phyloP scores from a whole-genome alignment of 2,797 vertebrate species.

The Rhadinocentrus ornatus region DNA sequence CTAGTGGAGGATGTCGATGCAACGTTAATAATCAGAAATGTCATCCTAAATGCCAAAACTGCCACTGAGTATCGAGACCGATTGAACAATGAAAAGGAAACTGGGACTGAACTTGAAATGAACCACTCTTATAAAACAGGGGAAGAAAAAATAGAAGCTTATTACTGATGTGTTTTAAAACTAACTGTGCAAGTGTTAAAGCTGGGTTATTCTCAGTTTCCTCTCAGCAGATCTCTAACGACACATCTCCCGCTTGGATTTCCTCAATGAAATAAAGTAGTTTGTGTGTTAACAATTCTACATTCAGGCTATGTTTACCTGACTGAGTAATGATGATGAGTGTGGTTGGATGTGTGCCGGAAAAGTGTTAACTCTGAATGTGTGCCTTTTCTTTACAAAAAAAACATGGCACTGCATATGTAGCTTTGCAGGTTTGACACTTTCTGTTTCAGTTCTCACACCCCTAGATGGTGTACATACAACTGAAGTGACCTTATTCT shows the following conservation, averaged over 20 bases:
- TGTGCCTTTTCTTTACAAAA: conserved; percentile 36
- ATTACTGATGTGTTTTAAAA: conserved; percentile 14
- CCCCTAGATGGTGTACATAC: conserved; percentile 34
- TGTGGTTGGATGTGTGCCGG: conserved; percentile 10
- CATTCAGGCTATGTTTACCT: not conserved
- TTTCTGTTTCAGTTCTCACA: conserved; percentile 21
- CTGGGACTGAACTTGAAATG: conserved; percentile 23
- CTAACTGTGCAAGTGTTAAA: conserved; percentile 23
- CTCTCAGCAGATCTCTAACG: conserved; percentile 31
- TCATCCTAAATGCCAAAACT: conserved; percentile 90
- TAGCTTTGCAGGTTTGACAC: conserved; percentile 38
- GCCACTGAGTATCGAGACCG: conserved; percentile 81
- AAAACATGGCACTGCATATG: conserved; percentile 42
- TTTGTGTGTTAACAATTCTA: not conserved
- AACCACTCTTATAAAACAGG: conserved; percentile 1
- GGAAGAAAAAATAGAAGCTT: not conserved
- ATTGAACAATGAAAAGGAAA: not conserved
- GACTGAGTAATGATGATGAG: not conserved
- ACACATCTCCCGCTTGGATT: conserved; percentile 10
- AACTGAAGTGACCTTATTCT: conserved; percentile 69
- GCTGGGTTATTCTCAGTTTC: conserved; percentile 3
- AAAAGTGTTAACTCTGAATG: conserved; percentile 13
- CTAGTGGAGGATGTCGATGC: conserved; percentile 88
- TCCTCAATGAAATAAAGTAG: not conserved
- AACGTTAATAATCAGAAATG: conserved; percentile 88